Percentiles rank a stretch among this genome's conserved stretches.
Conservation (phyloP, 2,888 invertebrate genomes). For the Watsonalla binaria region DNA sequence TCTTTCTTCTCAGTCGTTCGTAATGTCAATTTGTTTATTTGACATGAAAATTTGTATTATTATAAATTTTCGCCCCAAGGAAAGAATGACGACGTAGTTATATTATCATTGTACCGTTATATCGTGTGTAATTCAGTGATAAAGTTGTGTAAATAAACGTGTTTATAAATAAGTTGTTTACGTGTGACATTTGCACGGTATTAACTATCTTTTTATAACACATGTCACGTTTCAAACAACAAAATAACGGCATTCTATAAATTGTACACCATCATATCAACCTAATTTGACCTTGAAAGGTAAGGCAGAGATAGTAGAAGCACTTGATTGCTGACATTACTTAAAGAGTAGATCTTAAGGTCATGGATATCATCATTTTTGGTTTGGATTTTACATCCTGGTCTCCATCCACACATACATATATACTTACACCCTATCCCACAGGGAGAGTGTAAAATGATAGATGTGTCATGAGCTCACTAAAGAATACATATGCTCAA, state of each 20-base stretch:
- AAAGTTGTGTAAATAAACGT: slow-evolving; percentile 8
- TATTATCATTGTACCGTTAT: slow-evolving; percentile 16
- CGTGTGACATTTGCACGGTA: slow-evolving; percentile 12
- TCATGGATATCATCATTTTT: no score
- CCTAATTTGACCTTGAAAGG: no score
- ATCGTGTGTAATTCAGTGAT: slow-evolving; percentile 21
- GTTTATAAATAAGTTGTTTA: slow-evolving; percentile 12
- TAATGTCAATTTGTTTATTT: slow-evolving; percentile 27
- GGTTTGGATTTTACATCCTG: no score
- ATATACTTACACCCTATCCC: no score
- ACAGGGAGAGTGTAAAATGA: no score
- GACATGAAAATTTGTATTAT: slow-evolving; percentile 20
- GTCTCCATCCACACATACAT: slow-evolving; percentile 10
- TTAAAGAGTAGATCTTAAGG: no score
- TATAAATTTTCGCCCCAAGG: slow-evolving; percentile 7
- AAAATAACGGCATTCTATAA: no score
- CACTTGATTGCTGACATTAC: no score
- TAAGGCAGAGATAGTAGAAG: no score
- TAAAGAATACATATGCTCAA: no score
- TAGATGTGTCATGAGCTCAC: no score
- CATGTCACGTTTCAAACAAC: slow-evolving; percentile 19
- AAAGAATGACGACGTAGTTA: slow-evolving; percentile 3
- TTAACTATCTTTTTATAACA: slow-evolving; percentile 1
- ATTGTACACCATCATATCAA: no score
- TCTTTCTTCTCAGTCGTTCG: background rate